Percentiles rank a stretch among this genome's conserved stretches.
Conservation (phyloP, 2,888 invertebrate species). For the Oasisia sp. region DNA sequence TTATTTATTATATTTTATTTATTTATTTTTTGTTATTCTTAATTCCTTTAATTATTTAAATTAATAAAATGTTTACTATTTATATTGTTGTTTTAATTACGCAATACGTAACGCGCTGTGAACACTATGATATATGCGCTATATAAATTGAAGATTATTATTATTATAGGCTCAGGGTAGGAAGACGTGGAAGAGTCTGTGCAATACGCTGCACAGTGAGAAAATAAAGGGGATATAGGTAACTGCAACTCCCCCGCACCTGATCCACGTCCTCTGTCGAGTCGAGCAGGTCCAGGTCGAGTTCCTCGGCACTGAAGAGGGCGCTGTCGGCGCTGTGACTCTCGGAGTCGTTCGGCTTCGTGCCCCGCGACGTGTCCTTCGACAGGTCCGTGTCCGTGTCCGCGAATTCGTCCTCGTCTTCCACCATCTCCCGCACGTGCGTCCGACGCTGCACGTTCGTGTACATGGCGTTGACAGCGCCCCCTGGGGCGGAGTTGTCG, state of each 20-base stretch:
- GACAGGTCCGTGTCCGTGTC: conserved; percentile 8
- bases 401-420: conserved; percentile 28
- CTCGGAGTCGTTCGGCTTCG: conserved; percentile 39
- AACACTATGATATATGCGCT: no score
- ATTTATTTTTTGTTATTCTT: no score
- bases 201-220: no score
- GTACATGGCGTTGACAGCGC: conserved; percentile 20
- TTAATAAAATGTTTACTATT: no score
- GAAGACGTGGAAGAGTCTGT: no score
- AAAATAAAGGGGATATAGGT: no score
- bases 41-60: no score
- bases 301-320: conserved; percentile 39
- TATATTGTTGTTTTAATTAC: no score
- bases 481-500: background rate
- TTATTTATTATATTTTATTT: no score
- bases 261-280: conserved; percentile 25
- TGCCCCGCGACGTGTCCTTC: conserved; percentile 20
- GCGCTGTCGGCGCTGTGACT: conserved; percentile 37
- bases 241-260: background rate
- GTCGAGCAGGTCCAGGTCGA: conserved; percentile 32
- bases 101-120: no score
- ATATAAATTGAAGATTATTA: no score
- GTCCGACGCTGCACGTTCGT: conserved; percentile 24
- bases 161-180: no score
- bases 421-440: conserved; percentile 30